Evolutionary conservation across 2,797 vertebrate genomes (phyloP).

Genomic region (Myotis pilosus): DNA sequence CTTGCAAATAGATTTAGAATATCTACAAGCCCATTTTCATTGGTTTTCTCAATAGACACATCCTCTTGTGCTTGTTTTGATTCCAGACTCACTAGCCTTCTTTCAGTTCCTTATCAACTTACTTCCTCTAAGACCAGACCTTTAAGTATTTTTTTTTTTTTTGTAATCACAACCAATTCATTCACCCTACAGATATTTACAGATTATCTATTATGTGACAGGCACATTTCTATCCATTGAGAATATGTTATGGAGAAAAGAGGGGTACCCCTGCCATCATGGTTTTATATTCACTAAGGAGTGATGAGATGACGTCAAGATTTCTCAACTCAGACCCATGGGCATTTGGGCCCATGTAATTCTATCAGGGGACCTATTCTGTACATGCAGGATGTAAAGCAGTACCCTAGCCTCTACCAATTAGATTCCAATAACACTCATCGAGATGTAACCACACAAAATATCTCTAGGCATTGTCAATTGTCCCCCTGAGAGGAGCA

Average conservation of each 20-base stretch:
- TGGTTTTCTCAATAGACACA: neutral
- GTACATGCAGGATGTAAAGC: neutral
- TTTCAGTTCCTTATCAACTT: neutral
- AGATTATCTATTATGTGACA: neutral
- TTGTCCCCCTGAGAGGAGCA: neutral
- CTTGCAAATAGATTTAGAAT: neutral
- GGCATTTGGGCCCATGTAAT: neutral
- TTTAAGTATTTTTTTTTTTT: neutral
- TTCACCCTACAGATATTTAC: neutral
- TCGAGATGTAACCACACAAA: neutral
- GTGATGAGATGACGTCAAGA: neutral
- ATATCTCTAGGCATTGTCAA: neutral
- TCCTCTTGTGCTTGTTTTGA: neutral
- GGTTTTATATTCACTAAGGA: neutral
- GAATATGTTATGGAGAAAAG: neutral
- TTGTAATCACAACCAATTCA: neutral
- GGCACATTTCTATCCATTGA: neutral
- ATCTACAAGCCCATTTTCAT: neutral
- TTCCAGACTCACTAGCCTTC: neutral
- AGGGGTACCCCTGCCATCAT: neutral
- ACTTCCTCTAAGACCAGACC: neutral
- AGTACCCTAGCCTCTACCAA: neutral
- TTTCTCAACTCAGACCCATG: neutral
- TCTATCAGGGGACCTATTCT: neutral
- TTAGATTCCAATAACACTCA: neutral